Base-by-base conservation (phyloP, 1,140 invertebrate species). In the Diabrotica virgifera region DNA sequence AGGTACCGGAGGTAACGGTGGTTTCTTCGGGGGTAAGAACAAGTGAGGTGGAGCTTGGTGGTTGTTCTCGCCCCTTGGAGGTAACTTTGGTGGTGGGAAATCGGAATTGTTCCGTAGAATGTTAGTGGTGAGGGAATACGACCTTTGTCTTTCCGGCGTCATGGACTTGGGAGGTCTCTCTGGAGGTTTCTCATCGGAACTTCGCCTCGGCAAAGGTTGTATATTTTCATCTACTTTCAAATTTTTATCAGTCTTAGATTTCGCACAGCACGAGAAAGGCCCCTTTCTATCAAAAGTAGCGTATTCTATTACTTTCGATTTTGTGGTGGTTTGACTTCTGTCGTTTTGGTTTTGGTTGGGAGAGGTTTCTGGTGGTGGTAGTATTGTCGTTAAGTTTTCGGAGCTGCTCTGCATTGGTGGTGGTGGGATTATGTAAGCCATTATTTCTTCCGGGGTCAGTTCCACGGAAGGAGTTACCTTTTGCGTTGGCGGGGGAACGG, bases 351-450 rank as follows among this genome's bases (percentile, higher is more conserved):
- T 59, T 12, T 52, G 12, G 6, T 37, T 11, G 5, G 13, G 59
- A 12, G 40, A 40, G 10, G 35, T 53, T 24, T 36, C 13, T 35
- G 46, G n/a, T 59, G 58, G n/a, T 64, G 63, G 5, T 52, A 11
- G 36, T 62, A 64, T 63, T 24, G 24, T n/a, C 40, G 63, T 54
- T 38, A 69, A 56, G 37, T 72, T 70, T 81, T 83, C 62, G 80
- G 75, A 40, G 80, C 74, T 72, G 7, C 55, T 13, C 53, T 63
- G 81, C 69, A 77, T 74, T 0, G 91, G 90, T 0, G 91, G 91
- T 5, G 90, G 90, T 40, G 90, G 91, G 74, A 92, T 92, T 40
- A 92, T 92, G 64, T 89, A 90, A 0, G 89, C 87, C 80, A 89
- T 87, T 52, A 92, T 89, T 79, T 92, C 88, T 78, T 91, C 88